phyloP scores from a whole-genome alignment of 2,113 vertebrate species.

The Rhynchopsitta pachyrhyncha region DNA sequence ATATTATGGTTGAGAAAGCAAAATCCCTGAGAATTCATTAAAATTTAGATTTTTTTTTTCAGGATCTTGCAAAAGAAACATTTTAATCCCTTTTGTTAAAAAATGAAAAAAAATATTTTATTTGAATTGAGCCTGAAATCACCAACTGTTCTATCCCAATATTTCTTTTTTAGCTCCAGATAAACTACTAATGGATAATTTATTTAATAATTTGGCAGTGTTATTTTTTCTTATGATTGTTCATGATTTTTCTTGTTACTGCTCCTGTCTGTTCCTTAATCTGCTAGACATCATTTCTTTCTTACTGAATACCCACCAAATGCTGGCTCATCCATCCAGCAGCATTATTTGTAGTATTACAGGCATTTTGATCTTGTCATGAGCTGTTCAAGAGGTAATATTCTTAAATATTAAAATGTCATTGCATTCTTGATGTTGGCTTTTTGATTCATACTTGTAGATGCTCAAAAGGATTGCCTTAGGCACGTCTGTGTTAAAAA shows the following conservation, averaged over 20 bases:
- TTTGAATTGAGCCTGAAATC: background rate
- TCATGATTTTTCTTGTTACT: background rate
- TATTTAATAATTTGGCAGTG: background rate
- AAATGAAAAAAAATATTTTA: background rate
- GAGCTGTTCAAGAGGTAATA: background rate
- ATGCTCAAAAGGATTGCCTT: background rate
- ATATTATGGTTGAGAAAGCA: background rate
- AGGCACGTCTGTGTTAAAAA: background rate
- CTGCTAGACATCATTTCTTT: background rate
- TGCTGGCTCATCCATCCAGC: background rate
- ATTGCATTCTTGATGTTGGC: background rate
- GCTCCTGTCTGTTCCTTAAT: background rate
- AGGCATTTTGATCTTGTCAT: background rate
- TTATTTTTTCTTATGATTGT: background rate
- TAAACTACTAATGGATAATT: background rate
- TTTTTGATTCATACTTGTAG: background rate
- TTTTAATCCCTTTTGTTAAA: background rate
- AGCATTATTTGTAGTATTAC: background rate
- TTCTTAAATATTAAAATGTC: background rate
- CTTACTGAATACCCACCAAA: background rate
- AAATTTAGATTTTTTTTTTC: background rate
- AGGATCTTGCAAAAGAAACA: background rate
- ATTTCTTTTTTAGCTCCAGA: background rate
- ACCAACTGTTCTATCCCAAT: background rate
- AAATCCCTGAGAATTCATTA: background rate